A percentile compares a stretch with the other conserved stretches of the same genome.
phyloP scores from a whole-genome alignment of 1,140 invertebrate species.

The Diprion similis region DNA sequence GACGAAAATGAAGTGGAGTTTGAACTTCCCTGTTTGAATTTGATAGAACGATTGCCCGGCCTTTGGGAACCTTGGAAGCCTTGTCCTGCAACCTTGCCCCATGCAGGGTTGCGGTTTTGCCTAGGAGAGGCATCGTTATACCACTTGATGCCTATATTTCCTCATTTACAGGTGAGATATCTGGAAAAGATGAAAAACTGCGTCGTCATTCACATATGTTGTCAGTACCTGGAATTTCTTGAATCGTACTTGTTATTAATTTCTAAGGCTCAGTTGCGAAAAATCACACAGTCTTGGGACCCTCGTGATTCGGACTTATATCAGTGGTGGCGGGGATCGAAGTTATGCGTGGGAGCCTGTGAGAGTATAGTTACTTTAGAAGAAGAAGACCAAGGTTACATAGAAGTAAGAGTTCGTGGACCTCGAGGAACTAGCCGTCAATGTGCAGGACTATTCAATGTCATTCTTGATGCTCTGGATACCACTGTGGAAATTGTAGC shows the following conservation, averaged over 20 bases:
- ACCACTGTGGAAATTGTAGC: constrained; percentile 70
- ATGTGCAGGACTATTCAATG: constrained; percentile 79
- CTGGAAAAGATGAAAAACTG: neutral
- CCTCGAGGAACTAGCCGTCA: constrained; percentile 65
- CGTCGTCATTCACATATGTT: neutral
- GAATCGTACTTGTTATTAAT: constrained; percentile 5
- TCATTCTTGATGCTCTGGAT: constrained; percentile 75
- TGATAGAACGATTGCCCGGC: constrained; percentile 75
- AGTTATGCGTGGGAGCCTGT: constrained; percentile 74
- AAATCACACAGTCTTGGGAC: constrained; percentile 66
- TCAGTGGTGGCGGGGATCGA: constrained; percentile 84
- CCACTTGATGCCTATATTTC: constrained; percentile 73
- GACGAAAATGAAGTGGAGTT: constrained; percentile 78
- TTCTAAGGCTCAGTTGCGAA: constrained; percentile 64
- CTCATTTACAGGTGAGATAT: constrained; percentile 70
- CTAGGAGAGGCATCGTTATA: constrained; percentile 66
- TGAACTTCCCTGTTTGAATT: constrained; percentile 84
- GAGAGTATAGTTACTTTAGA: constrained; percentile 78
- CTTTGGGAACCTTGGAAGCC: constrained; percentile 75
- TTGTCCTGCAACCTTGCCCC: constrained; percentile 64
- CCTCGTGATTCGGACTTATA: constrained; percentile 73
- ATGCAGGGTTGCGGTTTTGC: constrained; percentile 73
- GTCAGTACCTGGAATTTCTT: no score
- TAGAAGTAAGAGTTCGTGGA: constrained; percentile 79
- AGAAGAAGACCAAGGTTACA: constrained; percentile 67